Evolutionary conservation across 1,140 invertebrate genomes (phyloP).

Genomic region (Glossosoma conforme): DNA sequence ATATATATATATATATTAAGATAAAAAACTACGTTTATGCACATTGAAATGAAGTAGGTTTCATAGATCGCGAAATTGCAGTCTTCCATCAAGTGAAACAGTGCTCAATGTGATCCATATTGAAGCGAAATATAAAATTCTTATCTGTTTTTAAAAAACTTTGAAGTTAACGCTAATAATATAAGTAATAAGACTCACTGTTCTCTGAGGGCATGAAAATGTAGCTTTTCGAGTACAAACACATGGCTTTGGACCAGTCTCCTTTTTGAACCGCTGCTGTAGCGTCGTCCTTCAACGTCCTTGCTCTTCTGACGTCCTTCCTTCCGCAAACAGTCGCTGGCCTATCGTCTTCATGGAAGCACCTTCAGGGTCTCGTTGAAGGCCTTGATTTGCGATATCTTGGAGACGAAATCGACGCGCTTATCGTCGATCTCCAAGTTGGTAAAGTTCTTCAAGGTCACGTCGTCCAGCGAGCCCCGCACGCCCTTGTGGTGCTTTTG

Average conservation of each 20-base stretch:
- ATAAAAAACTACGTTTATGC: too few relatives aligned
- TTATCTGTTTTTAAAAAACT: too few relatives aligned
- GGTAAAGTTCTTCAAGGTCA: constrained; percentile 28
- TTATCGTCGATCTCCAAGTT: constrained; percentile 23
- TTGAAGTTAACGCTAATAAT: too few relatives aligned
- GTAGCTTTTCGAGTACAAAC: constrained; percentile 68
- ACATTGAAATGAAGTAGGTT: too few relatives aligned
- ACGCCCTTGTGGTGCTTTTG: constrained; percentile 26
- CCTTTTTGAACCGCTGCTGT: constrained; percentile 74
- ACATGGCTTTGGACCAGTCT: constrained; percentile 67
- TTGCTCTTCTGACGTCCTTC: constrained; percentile 62
- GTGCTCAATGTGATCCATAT: too few relatives aligned
- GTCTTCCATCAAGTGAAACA: too few relatives aligned
- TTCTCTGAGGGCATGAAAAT: constrained; percentile 59
- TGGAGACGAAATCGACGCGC: constrained; percentile 13
- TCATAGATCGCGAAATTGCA: too few relatives aligned
- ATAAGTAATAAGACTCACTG: constrained; percentile 49
- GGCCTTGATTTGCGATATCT: constrained; percentile 16
- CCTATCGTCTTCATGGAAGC: constrained; percentile 2
- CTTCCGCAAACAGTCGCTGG: constrained; percentile 39
- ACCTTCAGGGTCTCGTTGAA: constrained; percentile 16
- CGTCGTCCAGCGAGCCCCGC: constrained; percentile 21
- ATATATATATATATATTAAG: too few relatives aligned
- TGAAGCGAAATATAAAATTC: too few relatives aligned
- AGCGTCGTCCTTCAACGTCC: constrained; percentile 65